Evolutionary conservation across 2,113 vertebrate genomes (phyloP).

Genomic region (Amphiprion percula): DNA sequence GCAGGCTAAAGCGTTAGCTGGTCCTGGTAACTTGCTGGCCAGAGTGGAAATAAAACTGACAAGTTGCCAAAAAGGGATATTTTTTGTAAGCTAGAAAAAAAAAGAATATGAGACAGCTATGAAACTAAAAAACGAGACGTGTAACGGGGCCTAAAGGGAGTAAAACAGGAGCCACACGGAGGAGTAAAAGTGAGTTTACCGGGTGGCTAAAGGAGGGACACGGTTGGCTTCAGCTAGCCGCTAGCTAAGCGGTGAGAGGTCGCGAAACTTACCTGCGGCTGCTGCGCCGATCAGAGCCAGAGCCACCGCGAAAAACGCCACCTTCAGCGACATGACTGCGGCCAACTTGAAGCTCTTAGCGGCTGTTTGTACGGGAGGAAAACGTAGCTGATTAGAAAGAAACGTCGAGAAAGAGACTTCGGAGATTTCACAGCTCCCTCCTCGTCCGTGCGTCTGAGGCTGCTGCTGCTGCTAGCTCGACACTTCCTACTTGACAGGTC

Average conservation of each 20-base stretch:
- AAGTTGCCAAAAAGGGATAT: not conserved
- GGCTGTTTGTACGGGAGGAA: not conserved
- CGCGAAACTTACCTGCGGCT: constrained; percentile 77
- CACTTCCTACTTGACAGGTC: constrained; percentile 84
- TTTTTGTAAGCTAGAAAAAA: not conserved
- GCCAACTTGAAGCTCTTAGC: constrained; percentile 12
- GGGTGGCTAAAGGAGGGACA: not conserved
- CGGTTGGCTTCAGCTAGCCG: constrained; percentile 37
- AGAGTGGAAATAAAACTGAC: constrained; percentile 27
- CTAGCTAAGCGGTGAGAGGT: constrained; percentile 56
- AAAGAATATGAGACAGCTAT: not conserved
- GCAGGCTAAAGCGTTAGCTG: constrained; percentile 47
- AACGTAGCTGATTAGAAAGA: constrained; percentile 5
- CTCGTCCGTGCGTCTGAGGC: constrained; percentile 4
- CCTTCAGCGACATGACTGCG: constrained; percentile 75
- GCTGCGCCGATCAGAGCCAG: constrained; percentile 63
- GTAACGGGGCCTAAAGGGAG: fast-evolving
- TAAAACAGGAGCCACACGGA: not conserved
- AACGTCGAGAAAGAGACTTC: constrained; percentile 33
- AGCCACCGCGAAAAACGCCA: constrained; percentile 63
- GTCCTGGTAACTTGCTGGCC: constrained; percentile 10
- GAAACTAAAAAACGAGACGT: not conserved
- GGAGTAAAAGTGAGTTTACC: not conserved
- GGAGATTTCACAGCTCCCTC: constrained; percentile 23
- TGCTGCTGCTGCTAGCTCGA: constrained; percentile 42